Percentiles rank a stretch among this genome's conserved stretches.
phyloP scores from a whole-genome alignment of 2,113 vertebrate genomes.

The Columbina picui region DNA sequence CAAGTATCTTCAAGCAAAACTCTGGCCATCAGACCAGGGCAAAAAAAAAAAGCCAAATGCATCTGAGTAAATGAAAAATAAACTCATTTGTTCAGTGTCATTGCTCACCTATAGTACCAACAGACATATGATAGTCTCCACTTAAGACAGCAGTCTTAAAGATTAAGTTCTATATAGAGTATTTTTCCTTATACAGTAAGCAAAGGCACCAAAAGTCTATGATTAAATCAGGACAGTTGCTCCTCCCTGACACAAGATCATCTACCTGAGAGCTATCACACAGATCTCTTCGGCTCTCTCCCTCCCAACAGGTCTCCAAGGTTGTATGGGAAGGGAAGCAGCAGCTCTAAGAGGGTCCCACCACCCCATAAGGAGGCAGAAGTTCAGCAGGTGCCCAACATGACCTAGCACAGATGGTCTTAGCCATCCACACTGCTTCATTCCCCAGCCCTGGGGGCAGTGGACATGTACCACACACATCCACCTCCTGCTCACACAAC shows the following conservation, averaged over 20 bases:
- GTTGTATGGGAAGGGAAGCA: background rate
- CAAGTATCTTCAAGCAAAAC: background rate
- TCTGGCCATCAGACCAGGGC: background rate
- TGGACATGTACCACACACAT: rapidly evolving
- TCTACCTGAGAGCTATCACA: background rate
- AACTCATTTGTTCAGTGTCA: background rate
- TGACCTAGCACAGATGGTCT: background rate
- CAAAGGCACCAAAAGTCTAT: background rate
- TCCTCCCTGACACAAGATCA: background rate
- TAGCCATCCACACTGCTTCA: background rate
- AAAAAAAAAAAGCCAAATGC: background rate
- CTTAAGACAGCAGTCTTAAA: background rate
- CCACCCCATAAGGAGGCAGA: rapidly evolving
- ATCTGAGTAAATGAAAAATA: background rate
- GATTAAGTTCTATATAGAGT: background rate
- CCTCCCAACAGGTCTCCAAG: background rate
- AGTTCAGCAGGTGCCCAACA: background rate
- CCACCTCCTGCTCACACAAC: background rate
- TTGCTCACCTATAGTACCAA: background rate
- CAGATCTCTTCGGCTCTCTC: background rate
- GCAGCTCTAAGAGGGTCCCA: background rate
- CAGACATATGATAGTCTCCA: background rate
- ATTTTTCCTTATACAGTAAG: background rate
- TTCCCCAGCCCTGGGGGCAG: background rate
- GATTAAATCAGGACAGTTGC: no score